Conservation (phyloP, 2,113 vertebrate species). For the Gymnobelideus leadbeateri region DNA sequence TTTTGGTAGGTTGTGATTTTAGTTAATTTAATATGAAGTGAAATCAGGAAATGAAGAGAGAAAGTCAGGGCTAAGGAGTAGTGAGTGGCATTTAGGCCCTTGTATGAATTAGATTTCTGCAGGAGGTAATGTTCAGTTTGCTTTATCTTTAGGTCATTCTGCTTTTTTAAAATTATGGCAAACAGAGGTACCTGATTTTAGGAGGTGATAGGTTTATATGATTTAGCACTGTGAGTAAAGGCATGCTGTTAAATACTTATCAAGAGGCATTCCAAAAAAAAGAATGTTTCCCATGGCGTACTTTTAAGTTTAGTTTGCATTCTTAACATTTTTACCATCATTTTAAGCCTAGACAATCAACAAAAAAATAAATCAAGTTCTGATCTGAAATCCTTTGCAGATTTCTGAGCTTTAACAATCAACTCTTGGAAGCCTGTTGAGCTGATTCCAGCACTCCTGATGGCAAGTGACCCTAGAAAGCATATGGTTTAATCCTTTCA, state of each 20-base stretch:
- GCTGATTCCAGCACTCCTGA: background rate
- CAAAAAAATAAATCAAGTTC: background rate
- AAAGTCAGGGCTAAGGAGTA: background rate
- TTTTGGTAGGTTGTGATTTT: background rate
- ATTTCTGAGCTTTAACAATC: background rate
- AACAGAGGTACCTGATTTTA: background rate
- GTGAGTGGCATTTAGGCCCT: background rate
- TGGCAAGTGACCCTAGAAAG: background rate
- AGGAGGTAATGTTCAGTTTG: background rate
- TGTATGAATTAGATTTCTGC: background rate
- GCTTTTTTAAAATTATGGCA: background rate
- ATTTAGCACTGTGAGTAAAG: background rate
- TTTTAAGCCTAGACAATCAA: background rate
- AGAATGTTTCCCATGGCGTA: background rate
- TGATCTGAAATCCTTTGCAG: background rate
- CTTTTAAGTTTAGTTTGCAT: background rate
- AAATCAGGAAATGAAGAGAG: background rate
- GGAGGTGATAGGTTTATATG: background rate
- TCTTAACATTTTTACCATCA: background rate
- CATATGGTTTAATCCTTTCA: background rate
- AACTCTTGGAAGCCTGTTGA: background rate
- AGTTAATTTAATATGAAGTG: background rate
- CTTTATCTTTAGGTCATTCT: background rate
- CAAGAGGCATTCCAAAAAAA: background rate
- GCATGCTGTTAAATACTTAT: background rate